Conservation (phyloP, 2,113 vertebrate species). For the Gallinago jamesoni region DNA sequence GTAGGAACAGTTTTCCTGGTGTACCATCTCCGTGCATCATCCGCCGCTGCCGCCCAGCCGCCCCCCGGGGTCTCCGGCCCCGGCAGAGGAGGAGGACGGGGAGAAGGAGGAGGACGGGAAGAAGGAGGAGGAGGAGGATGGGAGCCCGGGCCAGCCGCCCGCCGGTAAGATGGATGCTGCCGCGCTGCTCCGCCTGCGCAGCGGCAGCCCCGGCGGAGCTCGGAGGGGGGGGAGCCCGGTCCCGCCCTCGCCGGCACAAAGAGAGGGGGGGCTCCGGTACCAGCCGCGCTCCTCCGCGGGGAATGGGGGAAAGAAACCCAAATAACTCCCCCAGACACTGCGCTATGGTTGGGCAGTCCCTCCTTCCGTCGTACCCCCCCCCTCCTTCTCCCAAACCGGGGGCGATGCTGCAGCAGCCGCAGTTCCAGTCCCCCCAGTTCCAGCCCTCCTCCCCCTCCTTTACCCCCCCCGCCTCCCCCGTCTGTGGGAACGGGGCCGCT, state of each 20-base stretch:
- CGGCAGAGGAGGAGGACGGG: constrained; percentile 15
- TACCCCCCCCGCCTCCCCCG: no score
- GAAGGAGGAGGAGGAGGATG: not conserved
- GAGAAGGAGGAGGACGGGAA: not conserved
- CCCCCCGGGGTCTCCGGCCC: constrained; percentile 46
- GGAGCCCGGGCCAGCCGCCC: not conserved
- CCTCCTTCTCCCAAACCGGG: no score
- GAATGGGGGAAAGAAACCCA: not conserved
- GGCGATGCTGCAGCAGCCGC: not conserved
- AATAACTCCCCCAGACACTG: not conserved
- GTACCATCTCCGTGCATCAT: constrained; percentile 94
- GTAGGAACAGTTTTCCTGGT: constrained; percentile 93
- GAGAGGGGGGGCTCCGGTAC: not conserved
- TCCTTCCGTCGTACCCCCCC: no score
- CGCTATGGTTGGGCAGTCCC: not conserved
- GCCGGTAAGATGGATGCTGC: constrained; percentile 76
- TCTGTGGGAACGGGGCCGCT: not conserved
- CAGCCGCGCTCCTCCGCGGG: not conserved
- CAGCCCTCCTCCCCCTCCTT: no score
- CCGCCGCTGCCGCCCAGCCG: constrained; percentile 68
- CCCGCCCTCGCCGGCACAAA: not conserved
- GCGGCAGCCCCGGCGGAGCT: not conserved
- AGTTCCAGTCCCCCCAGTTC: not conserved
- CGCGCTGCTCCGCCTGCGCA: constrained; percentile 75
- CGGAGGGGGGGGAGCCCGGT: not conserved